Base-by-base conservation (phyloP, 2,888 invertebrate species). In the Druceiella hillmani region DNA sequence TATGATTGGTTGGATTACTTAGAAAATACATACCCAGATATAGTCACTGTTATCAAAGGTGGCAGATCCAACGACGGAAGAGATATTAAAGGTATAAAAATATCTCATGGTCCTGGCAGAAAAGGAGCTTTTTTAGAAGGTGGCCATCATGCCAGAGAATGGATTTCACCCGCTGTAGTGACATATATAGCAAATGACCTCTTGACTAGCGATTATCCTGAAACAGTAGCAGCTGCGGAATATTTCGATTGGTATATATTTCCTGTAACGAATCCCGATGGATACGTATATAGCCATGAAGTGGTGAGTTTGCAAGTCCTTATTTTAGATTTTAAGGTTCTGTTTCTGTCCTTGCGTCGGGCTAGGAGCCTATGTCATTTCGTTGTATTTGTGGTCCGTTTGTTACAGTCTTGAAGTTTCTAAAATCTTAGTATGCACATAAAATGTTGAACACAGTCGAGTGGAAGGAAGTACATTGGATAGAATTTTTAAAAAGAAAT, bases 231-330 rank as follows among this genome's bases (percentile, higher is more conserved):
- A 1, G 64, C 74, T 26, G 78, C 75, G 1, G 61, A 64, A n/a
- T 67, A 65, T 40, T 74, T 67, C 50, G 83, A 86, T 52, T 87
- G 83, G 81, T 83, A 85, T 53, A 70, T 87, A 25, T 72, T 87
- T 41, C 87, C 87, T 0, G 74, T 81, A 2, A 70, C 79, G 6
- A 88, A 88, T 56, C 87, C 87, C 17, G 87, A 88, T 61, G 87
- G 87, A 1, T 88, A 78, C 52, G 75, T 75, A 26, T 82, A 78
- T 64, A 79, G 80, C 1, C 81, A 82, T 55, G 71, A 69, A 7
- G 58, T 56, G n/a, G 78, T 74, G 57, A 55, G 52, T 26, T n/a
- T n/a, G n/a, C n/a, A n/a, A n/a, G n/a, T n/a, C n/a, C n/a, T n/a
- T n/a, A n/a, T n/a, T n/a, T n/a, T n/a, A n/a, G n/a, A n/a, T n/a